phyloP scores from a whole-genome alignment of 1,140 invertebrate species.

The Hestina assimilis region DNA sequence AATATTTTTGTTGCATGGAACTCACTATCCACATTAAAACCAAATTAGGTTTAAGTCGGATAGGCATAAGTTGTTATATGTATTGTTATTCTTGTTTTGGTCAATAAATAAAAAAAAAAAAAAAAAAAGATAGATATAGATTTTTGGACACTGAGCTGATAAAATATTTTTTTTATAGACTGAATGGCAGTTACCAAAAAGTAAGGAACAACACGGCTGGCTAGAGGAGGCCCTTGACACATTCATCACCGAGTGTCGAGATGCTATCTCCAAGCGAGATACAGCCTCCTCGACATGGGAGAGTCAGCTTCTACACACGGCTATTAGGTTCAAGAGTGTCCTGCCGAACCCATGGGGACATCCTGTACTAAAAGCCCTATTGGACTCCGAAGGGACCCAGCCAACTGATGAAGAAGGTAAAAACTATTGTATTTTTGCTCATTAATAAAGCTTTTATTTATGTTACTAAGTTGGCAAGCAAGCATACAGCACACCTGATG shows the following conservation, averaged over 20 bases:
- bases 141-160: neutral
- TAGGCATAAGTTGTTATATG: too few relatives aligned
- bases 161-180: constrained; percentile 39
- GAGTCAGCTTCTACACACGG: constrained; percentile 39
- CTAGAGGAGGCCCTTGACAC: constrained; percentile 49
- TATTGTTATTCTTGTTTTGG: too few relatives aligned
- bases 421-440: neutral
- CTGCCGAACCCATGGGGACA: constrained; percentile 68
- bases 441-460: too few relatives aligned
- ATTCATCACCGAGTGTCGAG: constrained; percentile 43
- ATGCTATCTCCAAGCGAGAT: constrained; percentile 23
- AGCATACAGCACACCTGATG: too few relatives aligned
- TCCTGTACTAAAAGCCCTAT: constrained; percentile 55
- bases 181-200: constrained; percentile 54
- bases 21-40: too few relatives aligned
- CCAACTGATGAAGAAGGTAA: constrained; percentile 53
- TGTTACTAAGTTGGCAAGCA: too few relatives aligned
- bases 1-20: too few relatives aligned
- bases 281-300: constrained; percentile 46
- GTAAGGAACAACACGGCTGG: constrained; percentile 43
- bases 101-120: too few relatives aligned
- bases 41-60: too few relatives aligned
- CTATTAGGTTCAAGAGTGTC: constrained; percentile 48
- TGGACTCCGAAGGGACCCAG: constrained; percentile 37
- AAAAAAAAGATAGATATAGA: too few relatives aligned